Percentiles rank a stretch among this genome's conserved stretches.
phyloP scores from a whole-genome alignment of 1,140 invertebrate genomes.

The Scaptomyza pallida region DNA sequence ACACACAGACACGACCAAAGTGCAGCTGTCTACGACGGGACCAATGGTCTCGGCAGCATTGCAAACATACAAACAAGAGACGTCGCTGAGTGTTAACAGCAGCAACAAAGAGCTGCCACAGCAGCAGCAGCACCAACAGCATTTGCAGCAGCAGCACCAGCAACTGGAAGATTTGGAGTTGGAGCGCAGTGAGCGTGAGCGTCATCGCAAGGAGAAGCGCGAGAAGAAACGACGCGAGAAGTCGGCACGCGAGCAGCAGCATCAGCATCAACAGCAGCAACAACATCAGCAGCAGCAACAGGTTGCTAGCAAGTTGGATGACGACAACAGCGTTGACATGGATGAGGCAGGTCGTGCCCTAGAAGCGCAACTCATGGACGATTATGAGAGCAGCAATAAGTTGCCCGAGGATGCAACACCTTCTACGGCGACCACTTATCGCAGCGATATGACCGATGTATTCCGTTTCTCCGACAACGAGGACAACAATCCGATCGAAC shows the following conservation, averaged over 20 bases:
- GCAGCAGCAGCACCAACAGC: slow-evolving; percentile 37
- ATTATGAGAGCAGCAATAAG: slow-evolving; percentile 84
- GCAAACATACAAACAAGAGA: slow-evolving; percentile 79
- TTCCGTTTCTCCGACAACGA: slow-evolving; percentile 85
- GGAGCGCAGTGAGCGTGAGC: slow-evolving; percentile 67
- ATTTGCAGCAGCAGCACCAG: slow-evolving; percentile 16
- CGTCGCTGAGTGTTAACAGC: slow-evolving; percentile 47
- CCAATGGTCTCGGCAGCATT: slow-evolving; percentile 78
- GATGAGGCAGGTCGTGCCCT: slow-evolving; percentile 91
- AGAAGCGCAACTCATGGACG: slow-evolving; percentile 90
- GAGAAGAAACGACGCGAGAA: slow-evolving; percentile 89
- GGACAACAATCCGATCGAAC: slow-evolving; percentile 75
- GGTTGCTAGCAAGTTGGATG: slow-evolving; percentile 85
- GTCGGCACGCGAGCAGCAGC: slow-evolving; percentile 69
- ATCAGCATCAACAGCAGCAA: slow-evolving; percentile 58
- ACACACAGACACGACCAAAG: slow-evolving; percentile 29
- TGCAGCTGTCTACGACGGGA: slow-evolving; percentile 59
- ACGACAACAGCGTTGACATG: slow-evolving; percentile 91
- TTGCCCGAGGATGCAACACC: slow-evolving; percentile 75
- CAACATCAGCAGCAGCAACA: slow-evolving; percentile 59
- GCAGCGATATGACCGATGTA: slow-evolving; percentile 82
- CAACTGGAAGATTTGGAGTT: slow-evolving; percentile 31
- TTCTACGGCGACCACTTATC: slow-evolving; percentile 76
- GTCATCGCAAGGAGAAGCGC: slow-evolving; percentile 85
- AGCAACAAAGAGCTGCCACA: slow-evolving; percentile 51